Conservation (phyloP, 2,888 invertebrate genomes). For the Cabera pusaria region DNA sequence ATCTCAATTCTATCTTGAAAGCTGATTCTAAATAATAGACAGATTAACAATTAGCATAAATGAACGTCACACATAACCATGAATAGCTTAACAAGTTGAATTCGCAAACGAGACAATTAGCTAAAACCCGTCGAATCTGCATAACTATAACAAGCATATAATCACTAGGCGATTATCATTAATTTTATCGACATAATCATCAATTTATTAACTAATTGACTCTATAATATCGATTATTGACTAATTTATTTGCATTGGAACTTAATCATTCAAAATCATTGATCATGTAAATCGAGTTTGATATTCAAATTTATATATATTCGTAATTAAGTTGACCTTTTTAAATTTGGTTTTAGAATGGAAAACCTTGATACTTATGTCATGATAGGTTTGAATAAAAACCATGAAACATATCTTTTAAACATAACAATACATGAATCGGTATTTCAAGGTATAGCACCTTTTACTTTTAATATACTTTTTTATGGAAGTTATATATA, state of each 20-base stretch:
- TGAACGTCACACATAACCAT: slow-evolving; percentile 1
- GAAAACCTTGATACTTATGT: neutral
- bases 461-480: too few species aligned
- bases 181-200: slow-evolving; percentile 32
- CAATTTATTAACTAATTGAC: slow-evolving; percentile 31
- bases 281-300: slow-evolving; percentile 19
- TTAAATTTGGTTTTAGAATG: too few species aligned
- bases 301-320: slow-evolving; percentile 10
- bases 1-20: too few species aligned
- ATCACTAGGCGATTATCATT: slow-evolving; percentile 16
- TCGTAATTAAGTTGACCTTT: slow-evolving; percentile 3
- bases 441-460: too few species aligned
- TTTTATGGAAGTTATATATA: too few species aligned
- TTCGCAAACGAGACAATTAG: slow-evolving; percentile 12
- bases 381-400: too few species aligned
- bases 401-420: too few species aligned
- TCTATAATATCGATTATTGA: slow-evolving; percentile 25
- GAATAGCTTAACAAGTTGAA: slow-evolving; percentile 9
- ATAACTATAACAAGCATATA: slow-evolving; percentile 11
- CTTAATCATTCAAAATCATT: slow-evolving; percentile 23
- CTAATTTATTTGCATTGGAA: slow-evolving; percentile 26
- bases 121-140: slow-evolving; percentile 10
- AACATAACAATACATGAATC: too few species aligned
- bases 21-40: too few species aligned
- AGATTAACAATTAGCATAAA: slow-evolving; percentile 5